Base-by-base conservation (phyloP, 2,113 vertebrate genomes). In the Pangasianodon gigas region DNA sequence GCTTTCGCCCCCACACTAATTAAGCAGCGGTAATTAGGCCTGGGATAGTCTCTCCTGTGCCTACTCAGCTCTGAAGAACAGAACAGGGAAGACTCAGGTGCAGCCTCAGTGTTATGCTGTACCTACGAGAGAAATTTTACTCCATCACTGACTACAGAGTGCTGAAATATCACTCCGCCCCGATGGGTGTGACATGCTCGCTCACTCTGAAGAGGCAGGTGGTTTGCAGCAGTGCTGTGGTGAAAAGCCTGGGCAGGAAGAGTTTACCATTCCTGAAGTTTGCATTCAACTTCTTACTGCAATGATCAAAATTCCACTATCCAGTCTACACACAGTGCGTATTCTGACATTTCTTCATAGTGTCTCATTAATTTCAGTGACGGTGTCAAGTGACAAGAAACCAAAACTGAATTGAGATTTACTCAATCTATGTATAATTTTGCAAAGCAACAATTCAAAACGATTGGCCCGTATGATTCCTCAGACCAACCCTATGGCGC, bases 1-100 rank as follows among this genome's bases (percentile, higher is more conserved):
- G 97, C 96, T 97, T 97, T 97, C 97, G 96, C 97, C 97, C 97
- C 96, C 96, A 96, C 97, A 97, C 97, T 97, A 97, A 98, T 98
- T 98, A 97, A 97, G 96, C 94, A 96, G 95, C 96, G 96, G 97
- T 98, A 98, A 98, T 98, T 97, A 97, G 96, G 96, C 97, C 97
- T 97, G 97, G 89, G 84, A 90, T 89, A 65, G 89, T 74, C 85
- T 89, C 90, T 91, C 89, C 74, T 87, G 88, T 83, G 87, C 89
- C 84, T 88, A 81, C 89, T 91, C 91, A 90, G 89, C 91, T 87
- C 87, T 90, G 87, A 87, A 90, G 90, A 90, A 86, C 84, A 86
- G 75, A 81, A 69, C 60, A 86, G 60, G 51, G 83, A 77, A 69
- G 87, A 85, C 60, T 88, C 90, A 91, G 90, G 90, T 91, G 90